phyloP scores from a whole-genome alignment of 2,113 vertebrate species.

The Gallinago jamesoni region DNA sequence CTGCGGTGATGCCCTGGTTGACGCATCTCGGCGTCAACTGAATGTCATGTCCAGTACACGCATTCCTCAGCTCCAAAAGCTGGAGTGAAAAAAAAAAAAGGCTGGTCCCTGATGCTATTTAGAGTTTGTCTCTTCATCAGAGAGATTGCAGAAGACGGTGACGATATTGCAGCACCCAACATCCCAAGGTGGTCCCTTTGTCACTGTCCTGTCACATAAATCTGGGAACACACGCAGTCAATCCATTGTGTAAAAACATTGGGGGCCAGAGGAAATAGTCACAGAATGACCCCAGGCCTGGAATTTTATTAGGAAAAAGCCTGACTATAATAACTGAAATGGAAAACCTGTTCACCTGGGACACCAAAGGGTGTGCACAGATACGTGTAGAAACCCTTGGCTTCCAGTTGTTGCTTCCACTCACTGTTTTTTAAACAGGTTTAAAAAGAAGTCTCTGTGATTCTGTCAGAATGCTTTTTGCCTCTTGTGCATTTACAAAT shows the following conservation, averaged over 20 bases:
- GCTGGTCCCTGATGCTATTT: neutral
- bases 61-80: neutral
- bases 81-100: too few species aligned
- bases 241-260: neutral
- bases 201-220: neutral
- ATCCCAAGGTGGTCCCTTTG: neutral
- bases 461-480: neutral
- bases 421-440: neutral
- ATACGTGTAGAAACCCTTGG: rapidly evolving
- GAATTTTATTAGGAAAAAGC: neutral
- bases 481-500: neutral
- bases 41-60: neutral
- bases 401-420: neutral
- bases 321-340: neutral
- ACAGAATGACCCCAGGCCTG: neutral
- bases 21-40: neutral
- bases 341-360: neutral
- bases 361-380: neutral
- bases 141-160: neutral
- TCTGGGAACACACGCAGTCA: neutral
- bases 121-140: neutral
- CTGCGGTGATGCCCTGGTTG: neutral
- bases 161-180: neutral
- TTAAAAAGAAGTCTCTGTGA: neutral
- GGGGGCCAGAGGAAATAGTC: neutral